These are phyloP conservation scores for Polydrusus tereticollis DNA, from an alignment of 2,888 invertebrate genomes.

Conservation along the genomic window DNA sequence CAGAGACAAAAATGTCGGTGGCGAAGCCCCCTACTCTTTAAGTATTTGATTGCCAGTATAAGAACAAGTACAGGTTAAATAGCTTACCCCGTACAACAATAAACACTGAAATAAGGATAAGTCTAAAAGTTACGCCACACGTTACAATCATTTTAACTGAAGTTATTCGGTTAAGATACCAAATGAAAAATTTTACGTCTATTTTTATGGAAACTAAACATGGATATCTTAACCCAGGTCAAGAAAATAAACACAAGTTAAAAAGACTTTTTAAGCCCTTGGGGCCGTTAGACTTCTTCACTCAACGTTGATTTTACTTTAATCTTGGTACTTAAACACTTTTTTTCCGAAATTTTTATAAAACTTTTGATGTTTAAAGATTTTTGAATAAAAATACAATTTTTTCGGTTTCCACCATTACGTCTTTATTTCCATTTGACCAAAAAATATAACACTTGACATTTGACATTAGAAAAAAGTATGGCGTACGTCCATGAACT, in stretches of 20 bases:
- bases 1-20: background rate
- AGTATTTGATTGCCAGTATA: too few species aligned
- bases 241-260: conserved; percentile 50
- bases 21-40: background rate
- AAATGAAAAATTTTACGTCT: conserved; percentile 48
- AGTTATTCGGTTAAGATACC: conserved; percentile 37
- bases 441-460: too few species aligned
- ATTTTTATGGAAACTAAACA: conserved; percentile 58
- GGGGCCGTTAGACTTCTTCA: background rate
- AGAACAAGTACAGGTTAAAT: background rate
- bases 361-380: background rate
- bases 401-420: conserved; percentile 15
- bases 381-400: background rate
- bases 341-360: background rate
- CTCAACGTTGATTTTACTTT: background rate
- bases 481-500: too few species aligned
- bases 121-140: conserved; percentile 24
- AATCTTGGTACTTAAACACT: background rate
- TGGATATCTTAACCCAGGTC: conserved; percentile 60
- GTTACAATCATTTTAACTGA: background rate
- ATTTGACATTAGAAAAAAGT: too few species aligned
- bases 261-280: background rate
- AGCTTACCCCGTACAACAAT: conserved; percentile 36
- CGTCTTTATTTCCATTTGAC: background rate
- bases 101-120: background rate